Conservation (phyloP, 92 coral and sea anemone species). For the Meandrina meandrites region DNA sequence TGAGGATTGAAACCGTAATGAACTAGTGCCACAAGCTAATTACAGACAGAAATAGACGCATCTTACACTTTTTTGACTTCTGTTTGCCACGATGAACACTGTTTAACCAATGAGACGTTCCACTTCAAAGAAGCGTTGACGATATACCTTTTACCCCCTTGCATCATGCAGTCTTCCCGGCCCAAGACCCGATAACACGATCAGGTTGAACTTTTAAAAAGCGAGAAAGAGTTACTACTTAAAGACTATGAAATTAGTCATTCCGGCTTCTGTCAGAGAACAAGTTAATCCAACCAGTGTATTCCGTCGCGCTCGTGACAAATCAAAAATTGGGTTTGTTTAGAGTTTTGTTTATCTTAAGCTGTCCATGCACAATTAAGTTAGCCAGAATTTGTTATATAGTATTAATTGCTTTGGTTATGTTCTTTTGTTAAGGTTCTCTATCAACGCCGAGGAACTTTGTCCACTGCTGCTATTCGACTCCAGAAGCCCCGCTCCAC, state of each 20-base stretch:
- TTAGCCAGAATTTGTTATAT: background rate
- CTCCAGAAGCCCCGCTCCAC: slow-evolving; percentile 12
- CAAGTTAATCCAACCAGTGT: slow-evolving; percentile 2
- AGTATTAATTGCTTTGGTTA: background rate
- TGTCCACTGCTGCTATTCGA: slow-evolving; percentile 33
- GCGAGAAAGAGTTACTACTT: background rate
- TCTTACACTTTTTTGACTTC: background rate
- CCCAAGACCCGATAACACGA: background rate
- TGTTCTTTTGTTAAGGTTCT: background rate
- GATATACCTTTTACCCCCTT: background rate
- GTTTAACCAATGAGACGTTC: background rate
- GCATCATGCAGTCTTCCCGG: no score
- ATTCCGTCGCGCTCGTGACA: background rate
- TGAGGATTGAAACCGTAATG: background rate
- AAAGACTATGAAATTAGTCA: background rate
- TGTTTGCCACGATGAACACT: background rate
- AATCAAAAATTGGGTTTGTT: background rate
- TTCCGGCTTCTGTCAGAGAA: background rate
- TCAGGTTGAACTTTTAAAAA: background rate
- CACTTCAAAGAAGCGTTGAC: background rate
- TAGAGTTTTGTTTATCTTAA: background rate
- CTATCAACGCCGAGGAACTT: slow-evolving; percentile 17
- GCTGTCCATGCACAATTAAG: background rate
- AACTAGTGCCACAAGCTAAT: background rate
- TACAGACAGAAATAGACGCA: background rate